These are phyloP conservation scores for Ceratina calcarata DNA, from an alignment of 1,140 invertebrate genomes.

Conservation along the genomic window DNA sequence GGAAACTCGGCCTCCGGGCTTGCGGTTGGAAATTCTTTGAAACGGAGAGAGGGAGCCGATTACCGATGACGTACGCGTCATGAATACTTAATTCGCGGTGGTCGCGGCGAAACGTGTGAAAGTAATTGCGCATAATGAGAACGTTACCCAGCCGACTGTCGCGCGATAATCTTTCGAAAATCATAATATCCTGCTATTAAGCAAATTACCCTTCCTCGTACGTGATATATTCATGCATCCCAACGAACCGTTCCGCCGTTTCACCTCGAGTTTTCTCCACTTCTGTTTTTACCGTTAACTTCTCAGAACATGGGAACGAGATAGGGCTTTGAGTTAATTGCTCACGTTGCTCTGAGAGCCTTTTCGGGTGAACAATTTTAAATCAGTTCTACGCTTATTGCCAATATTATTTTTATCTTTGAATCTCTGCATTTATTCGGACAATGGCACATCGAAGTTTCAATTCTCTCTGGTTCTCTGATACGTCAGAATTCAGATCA, in stretches of 20 bases:
- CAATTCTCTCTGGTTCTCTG: no score
- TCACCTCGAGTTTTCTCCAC: background rate
- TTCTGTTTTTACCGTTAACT: background rate
- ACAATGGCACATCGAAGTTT: background rate
- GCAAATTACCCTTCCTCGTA: conserved; percentile 17
- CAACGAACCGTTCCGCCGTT: background rate
- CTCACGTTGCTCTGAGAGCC: no score
- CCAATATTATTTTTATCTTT: no score
- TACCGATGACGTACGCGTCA: conserved; percentile 44
- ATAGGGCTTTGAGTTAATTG: background rate
- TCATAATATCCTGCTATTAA: conserved; percentile 39
- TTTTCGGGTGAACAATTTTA: background rate
- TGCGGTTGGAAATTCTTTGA: conserved; percentile 25
- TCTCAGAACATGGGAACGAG: background rate
- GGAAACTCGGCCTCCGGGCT: conserved; percentile 10
- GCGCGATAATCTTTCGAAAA: conserved; percentile 45
- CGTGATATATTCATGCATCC: background rate
- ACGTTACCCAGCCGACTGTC: conserved; percentile 12
- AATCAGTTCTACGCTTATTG: no score
- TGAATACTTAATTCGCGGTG: conserved; percentile 37
- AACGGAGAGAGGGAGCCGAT: conserved; percentile 16
- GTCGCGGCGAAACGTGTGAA: conserved; percentile 28
- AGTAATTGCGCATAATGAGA: conserved; percentile 48
- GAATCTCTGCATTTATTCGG: no score
- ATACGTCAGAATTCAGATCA: background rate